Evolutionary conservation across 1,140 invertebrate species (phyloP), one percentile per base, ranked within the genome.

Genomic region (Copidosoma floridanum): DNA sequence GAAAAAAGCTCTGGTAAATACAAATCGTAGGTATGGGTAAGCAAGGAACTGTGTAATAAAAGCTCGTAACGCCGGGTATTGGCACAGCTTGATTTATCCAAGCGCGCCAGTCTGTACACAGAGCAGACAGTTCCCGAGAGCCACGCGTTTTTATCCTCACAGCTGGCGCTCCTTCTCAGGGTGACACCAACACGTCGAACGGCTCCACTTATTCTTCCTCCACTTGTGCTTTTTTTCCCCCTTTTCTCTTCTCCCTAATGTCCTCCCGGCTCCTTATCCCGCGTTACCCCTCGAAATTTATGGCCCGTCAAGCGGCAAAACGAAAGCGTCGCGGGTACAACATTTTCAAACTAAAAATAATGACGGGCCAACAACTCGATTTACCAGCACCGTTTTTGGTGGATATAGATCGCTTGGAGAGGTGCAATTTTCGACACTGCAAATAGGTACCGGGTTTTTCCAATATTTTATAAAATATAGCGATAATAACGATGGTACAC

Each of bases 71-170:
- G 65, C 65, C 57, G 61, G 62, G 66, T 74, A 77, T 77, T 75
- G 75, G 70, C 73, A 75, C 72, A 64, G 55, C 57, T 72, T 72
- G 75, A 75, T 76, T 76, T 76, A 75, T 76, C 70, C 67, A 56
- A 37, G 47, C 52, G 23, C 24, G 40, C 20, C 35, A 32, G 26
- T 12, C 35, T 29, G 27, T 26, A 26, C 1, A 18, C 27, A 35
- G 14, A 21, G 14, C 6, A 23, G 37, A 23, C 16, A 53, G 51
- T 16, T 6, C 10, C n/a, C 8, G 2, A 16, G 10, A 16, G 7
- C 11, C 5, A 24, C 18, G 24, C 40, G 40, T 44, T 26, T n/a
- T 4, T 51, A 23, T 35, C 24, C 29, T 12, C n/a, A n/a, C n/a
- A n/a, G n/a, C n/a, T n/a, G n/a, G n/a, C n/a, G n/a, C n/a, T n/a